A percentile compares a stretch with the other conserved stretches of the same genome.
Conservation (phyloP, 30 jellyfish, hydroid and myxozoan genomes). For the Nemopilema nomurai region DNA sequence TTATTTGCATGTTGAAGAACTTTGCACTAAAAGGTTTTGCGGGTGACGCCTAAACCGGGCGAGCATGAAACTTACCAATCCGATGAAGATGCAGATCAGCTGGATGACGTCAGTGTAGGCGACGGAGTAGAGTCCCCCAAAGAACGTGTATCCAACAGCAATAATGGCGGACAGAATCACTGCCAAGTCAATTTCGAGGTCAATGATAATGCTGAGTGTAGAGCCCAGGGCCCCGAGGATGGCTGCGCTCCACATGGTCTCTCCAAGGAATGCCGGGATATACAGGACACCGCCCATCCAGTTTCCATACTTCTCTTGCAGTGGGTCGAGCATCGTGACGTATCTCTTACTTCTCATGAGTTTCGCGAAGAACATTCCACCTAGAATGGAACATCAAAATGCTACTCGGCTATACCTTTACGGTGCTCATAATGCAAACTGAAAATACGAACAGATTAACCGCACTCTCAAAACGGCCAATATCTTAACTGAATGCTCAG, state of each 20-base stretch:
- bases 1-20: too few relatives aligned
- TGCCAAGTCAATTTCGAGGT: slow-evolving; percentile 61
- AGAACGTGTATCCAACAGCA: slow-evolving; percentile 79
- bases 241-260: slow-evolving; percentile 79
- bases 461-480: too few relatives aligned
- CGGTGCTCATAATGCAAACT: not conserved
- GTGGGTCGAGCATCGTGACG: slow-evolving; percentile 83
- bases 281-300: slow-evolving; percentile 82
- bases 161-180: slow-evolving; percentile 71
- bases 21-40: too few relatives aligned
- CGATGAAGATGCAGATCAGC: slow-evolving; percentile 68
- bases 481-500: too few relatives aligned
- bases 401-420: too few relatives aligned
- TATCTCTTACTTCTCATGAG: slow-evolving; percentile 53
- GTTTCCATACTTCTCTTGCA: slow-evolving; percentile 79
- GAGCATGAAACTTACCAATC: slow-evolving; percentile 48
- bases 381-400: slow-evolving; percentile 15
- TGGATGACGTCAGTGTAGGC: slow-evolving; percentile 81
- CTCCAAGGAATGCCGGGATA: slow-evolving; percentile 86
- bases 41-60: too few relatives aligned
- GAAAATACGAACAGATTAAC: too few relatives aligned
- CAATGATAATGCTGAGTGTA: slow-evolving; percentile 70
- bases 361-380: slow-evolving; percentile 84
- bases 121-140: slow-evolving; percentile 83
- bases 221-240: slow-evolving; percentile 85